Base-by-base conservation (phyloP, 2,888 invertebrate species). In the Epinotia bilunana region DNA sequence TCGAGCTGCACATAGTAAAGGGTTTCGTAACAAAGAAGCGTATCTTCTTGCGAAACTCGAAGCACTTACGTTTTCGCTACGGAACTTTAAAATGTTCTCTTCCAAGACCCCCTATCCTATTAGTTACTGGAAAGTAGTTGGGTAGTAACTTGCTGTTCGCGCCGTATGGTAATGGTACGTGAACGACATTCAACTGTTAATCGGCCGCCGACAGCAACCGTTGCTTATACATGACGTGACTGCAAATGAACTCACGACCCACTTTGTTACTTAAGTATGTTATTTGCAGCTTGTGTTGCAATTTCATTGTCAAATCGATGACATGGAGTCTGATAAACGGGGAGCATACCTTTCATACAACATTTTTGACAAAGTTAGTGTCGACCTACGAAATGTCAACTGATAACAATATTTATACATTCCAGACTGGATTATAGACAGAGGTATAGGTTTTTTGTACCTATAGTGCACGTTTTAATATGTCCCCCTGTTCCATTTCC, bases 241-340 rank as follows among this genome's bases (percentile, higher is more conserved):
- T 65, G 43, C 39, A 57, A 70, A 71, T 74, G 58, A 74, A 28
- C 49, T 11, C 46, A 73, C 60, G 60, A 39, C 72, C 65, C 65
- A 39, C 64, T 65, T 64, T 63, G 20, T 53, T 53, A 60, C n/a
- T 65, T 65, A 65, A 64, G 58, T 60, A 65, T 72, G 58, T 60
- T 49, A 60, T 60, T 28, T 57, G 2, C 23, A 58, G 60, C 18
- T 58, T 64, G 23, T 28, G 23, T 62, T 28, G 46, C 28, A 58
- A 64, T 64, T 58, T 64, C 57, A 57, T 57, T 68, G 16, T 57
- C 23, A 43, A 43, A 69, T 20, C 43, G 23, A 58, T 69, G 68
- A n/a, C 16, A 68, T 20, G 20, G 12, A 13, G 20, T n/a, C 43
- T 46, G 46, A 43, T 23, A 46, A 58, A 28, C 49, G 3, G 28